Evolutionary conservation across 2,888 invertebrate species (phyloP).

Genomic region (Aelia acuminata): DNA sequence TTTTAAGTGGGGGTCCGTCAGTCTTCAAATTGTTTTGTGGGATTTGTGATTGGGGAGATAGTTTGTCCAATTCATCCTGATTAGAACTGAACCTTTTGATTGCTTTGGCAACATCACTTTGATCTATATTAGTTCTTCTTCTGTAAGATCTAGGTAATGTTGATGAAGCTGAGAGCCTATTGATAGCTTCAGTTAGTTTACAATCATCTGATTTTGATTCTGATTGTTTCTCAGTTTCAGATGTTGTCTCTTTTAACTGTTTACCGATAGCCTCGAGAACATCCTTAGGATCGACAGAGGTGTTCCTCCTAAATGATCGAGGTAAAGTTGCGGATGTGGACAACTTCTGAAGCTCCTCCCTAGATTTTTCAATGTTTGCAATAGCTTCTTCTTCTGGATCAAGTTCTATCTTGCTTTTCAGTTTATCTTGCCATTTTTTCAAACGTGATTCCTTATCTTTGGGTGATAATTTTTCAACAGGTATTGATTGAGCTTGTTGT

Average conservation of each 20-base stretch:
- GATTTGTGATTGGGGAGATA: slow-evolving; percentile 48
- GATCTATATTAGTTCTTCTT: slow-evolving; percentile 70
- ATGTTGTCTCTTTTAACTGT: slow-evolving; percentile 69
- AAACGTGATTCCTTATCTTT: slow-evolving; percentile 75
- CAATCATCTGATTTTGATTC: slow-evolving; percentile 63
- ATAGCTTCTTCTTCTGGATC: slow-evolving; percentile 68
- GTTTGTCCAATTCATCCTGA: neutral
- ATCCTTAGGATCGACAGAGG: slow-evolving; percentile 80
- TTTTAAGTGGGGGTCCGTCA: slow-evolving; percentile 17
- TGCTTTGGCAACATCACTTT: slow-evolving; percentile 69
- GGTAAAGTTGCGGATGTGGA: slow-evolving; percentile 70
- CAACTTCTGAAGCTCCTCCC: slow-evolving; percentile 70
- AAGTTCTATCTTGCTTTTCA: slow-evolving; percentile 70
- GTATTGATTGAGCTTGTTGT: slow-evolving; percentile 73
- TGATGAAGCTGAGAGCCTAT: slow-evolving; percentile 67
- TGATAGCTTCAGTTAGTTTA: slow-evolving; percentile 46
- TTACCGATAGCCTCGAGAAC: slow-evolving; percentile 79
- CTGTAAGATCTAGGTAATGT: slow-evolving; percentile 68
- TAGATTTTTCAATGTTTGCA: slow-evolving; percentile 69
- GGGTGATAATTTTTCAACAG: slow-evolving; percentile 70
- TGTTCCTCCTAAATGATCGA: slow-evolving; percentile 74
- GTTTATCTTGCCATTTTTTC: slow-evolving; percentile 80
- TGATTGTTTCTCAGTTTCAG: slow-evolving; percentile 68
- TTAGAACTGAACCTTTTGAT: slow-evolving; percentile 63
- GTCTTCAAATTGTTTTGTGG: slow-evolving; percentile 54